Base-by-base conservation (phyloP, 2,888 invertebrate genomes). In the Chorisops tibialis region DNA sequence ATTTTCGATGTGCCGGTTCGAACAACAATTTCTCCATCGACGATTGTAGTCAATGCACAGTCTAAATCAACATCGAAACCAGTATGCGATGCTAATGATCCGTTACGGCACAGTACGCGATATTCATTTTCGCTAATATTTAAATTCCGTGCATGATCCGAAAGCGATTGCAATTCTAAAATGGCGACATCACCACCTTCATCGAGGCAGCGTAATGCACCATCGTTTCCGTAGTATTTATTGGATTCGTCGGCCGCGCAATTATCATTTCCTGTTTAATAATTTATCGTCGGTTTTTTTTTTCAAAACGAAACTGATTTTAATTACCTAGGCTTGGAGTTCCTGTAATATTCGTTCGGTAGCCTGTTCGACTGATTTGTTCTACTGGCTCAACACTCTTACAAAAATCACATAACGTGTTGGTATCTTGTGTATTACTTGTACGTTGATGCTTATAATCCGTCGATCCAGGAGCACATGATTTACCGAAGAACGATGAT, bases 401-500 rank as follows among this genome's bases (percentile, higher is more conserved):
- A 63, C 76, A 77, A 14, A 71, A 69, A 6, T 61, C 58, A 63
- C 79, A 79, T 21, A 79, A 68, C 65, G 73, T 73, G 1, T 68
- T 67, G n/a, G n/a, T n/a, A 1, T 66, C 38, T 9, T 48, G 21
- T 12, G 18, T 12, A 65, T 74, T 68, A n/a, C 65, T 68, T 16
- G 65, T 67, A n/a, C 75, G 70, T 1, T 79, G 73, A 65, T 83
- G 83, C 0, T 80, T 70, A 1, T 74, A 73, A 68, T 82, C 82
- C 0, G 74, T 67, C 0, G 85, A 82, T 1, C 87, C 87, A 0
- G 87, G 87, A 0, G 84, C 82, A 73, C 87, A 87, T 3, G 84
- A 82, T 1, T 79, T 77, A 2, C 74, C 72, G 68, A 87, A 82
- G 73, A 84, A 83, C 59, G 83, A 78, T 0, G 81, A 81, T 0